Evolutionary conservation across 1,140 invertebrate species (phyloP).

Genomic region (Elysia chlorotica): DNA sequence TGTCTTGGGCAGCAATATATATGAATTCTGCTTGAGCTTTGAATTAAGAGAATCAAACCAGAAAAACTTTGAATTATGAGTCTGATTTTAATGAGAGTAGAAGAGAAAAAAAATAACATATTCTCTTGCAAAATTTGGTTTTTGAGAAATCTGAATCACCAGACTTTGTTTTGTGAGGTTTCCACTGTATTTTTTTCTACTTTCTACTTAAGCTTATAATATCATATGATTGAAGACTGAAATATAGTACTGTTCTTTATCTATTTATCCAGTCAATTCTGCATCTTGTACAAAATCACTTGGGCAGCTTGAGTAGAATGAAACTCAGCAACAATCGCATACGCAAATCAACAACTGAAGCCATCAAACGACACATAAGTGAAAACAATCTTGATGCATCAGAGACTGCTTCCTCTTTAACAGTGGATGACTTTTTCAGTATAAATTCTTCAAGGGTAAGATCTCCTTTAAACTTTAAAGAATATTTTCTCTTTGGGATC

Average conservation of each 20-base stretch:
- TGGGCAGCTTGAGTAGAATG: constrained; percentile 33
- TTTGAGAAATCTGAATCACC: neutral
- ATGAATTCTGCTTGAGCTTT: no score
- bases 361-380: constrained; percentile 32
- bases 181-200: neutral
- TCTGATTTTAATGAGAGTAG: neutral
- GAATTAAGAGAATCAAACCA: no score
- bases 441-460: neutral
- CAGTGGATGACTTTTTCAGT: neutral
- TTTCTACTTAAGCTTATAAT: neutral
- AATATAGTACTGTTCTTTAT: neutral
- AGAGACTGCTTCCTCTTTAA: constrained; percentile 18
- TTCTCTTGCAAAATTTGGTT: neutral
- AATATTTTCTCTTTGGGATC: neutral
- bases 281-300: constrained; percentile 40
- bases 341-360: constrained; percentile 24
- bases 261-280: constrained; percentile 32
- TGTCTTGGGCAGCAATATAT: no score
- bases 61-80: no score
- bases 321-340: constrained; percentile 38
- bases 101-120: neutral
- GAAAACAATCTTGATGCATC: constrained; percentile 25
- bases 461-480: no score
- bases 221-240: neutral
- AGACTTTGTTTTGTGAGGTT: neutral